Base-by-base conservation (phyloP, 1,140 invertebrate genomes). In the Drosophila obscura region DNA sequence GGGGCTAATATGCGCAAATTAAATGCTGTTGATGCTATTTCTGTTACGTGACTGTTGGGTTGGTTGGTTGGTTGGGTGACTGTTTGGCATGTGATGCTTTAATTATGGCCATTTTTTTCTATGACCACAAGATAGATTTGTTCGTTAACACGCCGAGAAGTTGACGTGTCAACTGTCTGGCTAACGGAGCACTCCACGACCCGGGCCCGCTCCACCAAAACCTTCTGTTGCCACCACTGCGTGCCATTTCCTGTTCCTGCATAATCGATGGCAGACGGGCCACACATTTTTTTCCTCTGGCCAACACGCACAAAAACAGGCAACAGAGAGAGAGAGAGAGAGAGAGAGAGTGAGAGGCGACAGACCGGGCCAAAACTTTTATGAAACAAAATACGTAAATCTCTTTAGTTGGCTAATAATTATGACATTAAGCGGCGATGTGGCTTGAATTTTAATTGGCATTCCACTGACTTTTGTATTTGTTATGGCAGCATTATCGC, bases 361-460 rank as follows among this genome's bases (percentile, higher is more conserved):
- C 39, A 28, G 48, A 8, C 41, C 41, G 51, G 65, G 51, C 73
- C 66, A 74, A 81, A 85, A 76, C 44, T 71, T 71, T 87, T 79
- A 61, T 76, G 82, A 82, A 88, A 87, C 82, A 82, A 88, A 76
- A 88, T 88, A 75, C 83, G 82, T 87, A 88, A 87, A 87, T 87
- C 82, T 87, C 82, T 88, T 87, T 87, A 87, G 83, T 88, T 87
- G 83, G 83, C 83, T 89, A 68, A 88, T 88, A 88, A 83, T 88
- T 88, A 88, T 88, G 83, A 88, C 83, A 88, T 88, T 88, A 88
- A 88, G 73, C 80, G 83, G 49, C 84, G 80, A 83, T 83, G 83
- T 73, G 79, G 68, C 83, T 83, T 88, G 83, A 80, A 88, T 88
- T 89, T 88, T 89, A 88, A 87, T 87, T 87, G 76, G 63, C 72